Conservation (phyloP, 2,888 invertebrate species). For the Acanthoscelides obtectus region DNA sequence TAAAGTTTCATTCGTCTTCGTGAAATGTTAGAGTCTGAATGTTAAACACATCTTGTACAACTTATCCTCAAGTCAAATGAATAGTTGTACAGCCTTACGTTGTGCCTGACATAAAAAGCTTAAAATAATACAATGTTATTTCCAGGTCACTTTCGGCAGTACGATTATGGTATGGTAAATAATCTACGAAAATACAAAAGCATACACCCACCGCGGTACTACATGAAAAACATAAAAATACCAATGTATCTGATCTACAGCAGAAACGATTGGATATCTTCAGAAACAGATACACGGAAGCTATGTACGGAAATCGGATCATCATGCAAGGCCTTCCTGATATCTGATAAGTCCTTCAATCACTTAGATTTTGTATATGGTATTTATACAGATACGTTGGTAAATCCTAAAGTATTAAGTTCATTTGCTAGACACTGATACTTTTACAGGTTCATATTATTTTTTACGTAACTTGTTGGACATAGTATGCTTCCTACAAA, state of each 20-base stretch:
- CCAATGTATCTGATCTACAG: slow-evolving; percentile 49
- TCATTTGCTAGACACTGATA: slow-evolving; percentile 20
- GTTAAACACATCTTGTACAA: too few relatives aligned
- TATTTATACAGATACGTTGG: slow-evolving; percentile 33
- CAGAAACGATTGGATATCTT: slow-evolving; percentile 50
- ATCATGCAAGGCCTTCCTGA: slow-evolving; percentile 28
- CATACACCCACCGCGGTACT: slow-evolving; percentile 44
- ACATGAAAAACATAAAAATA: slow-evolving; percentile 41
- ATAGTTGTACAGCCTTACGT: too few relatives aligned
- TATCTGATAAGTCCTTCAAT: slow-evolving; percentile 36
- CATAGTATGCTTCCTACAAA: too few relatives aligned
- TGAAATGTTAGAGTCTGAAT: too few relatives aligned
- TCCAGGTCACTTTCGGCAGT: slow-evolving; percentile 44
- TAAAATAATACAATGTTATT: too few relatives aligned
- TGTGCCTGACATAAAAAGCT: too few relatives aligned
- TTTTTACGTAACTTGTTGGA: neutral
- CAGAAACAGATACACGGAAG: slow-evolving; percentile 29
- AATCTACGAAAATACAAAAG: slow-evolving; percentile 37
- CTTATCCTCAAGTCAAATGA: too few relatives aligned
- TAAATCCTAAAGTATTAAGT: slow-evolving; percentile 35
- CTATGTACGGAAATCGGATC: slow-evolving; percentile 38
- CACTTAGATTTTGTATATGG: slow-evolving; percentile 41
- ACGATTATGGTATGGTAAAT: slow-evolving; percentile 49
- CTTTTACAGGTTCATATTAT: neutral
- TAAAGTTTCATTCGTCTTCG: too few relatives aligned